Conservation (phyloP, 2,888 invertebrate genomes). For the Apamea sordens region DNA sequence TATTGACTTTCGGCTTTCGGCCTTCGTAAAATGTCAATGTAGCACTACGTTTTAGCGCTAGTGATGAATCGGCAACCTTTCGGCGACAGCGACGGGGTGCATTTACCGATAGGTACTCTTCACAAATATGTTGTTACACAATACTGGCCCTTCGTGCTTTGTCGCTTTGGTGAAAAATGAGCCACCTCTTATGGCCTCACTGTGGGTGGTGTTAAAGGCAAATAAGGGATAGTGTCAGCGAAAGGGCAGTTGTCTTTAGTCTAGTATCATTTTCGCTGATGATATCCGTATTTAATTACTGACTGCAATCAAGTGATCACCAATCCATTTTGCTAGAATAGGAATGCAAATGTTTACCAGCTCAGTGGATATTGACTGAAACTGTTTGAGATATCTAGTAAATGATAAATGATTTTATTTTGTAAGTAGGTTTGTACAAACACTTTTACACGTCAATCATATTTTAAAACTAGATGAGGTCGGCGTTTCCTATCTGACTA, state of each 20-base stretch:
- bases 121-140: conserved; percentile 26
- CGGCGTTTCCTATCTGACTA: too few relatives aligned
- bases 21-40: conserved; percentile 52
- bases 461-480: too few relatives aligned
- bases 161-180: neutral
- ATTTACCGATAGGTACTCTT: conserved; percentile 39
- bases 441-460: too few relatives aligned
- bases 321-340: neutral
- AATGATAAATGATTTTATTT: too few relatives aligned
- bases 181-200: neutral
- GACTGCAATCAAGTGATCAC: neutral
- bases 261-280: neutral
- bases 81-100: conserved; percentile 34
- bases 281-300: neutral
- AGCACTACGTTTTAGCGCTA: conserved; percentile 36
- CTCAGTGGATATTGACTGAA: neutral
- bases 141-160: conserved; percentile 23
- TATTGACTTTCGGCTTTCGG: conserved; percentile 51
- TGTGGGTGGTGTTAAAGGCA: neutral
- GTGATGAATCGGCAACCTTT: conserved; percentile 61
- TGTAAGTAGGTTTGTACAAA: too few relatives aligned
- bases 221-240: neutral
- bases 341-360: neutral
- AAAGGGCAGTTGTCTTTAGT: neutral
- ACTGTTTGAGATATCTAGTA: neutral